Conservation (phyloP, 53 echinoderm and acorn worm genomes). For the Temnopleurus reevesii region DNA sequence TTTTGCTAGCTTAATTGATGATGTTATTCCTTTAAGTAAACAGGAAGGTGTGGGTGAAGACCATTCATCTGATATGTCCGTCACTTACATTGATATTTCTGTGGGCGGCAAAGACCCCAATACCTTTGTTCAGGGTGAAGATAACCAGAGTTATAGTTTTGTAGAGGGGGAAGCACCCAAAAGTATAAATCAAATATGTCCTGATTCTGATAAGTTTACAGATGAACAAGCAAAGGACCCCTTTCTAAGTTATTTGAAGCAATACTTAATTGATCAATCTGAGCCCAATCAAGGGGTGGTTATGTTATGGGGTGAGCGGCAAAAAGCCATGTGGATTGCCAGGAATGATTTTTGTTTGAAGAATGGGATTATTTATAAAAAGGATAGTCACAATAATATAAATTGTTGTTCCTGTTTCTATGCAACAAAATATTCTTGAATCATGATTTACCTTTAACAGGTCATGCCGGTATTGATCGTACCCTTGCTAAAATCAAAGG, state of each 20-base stretch:
- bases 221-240: slow-evolving; percentile 44
- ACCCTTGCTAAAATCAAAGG: slow-evolving; percentile 44
- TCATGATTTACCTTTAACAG: slow-evolving; percentile 71
- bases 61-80: background rate
- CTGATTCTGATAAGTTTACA: background rate
- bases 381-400: background rate
- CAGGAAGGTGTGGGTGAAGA: background rate
- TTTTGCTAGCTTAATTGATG: slow-evolving; percentile 52
- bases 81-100: background rate
- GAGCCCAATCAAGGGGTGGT: slow-evolving; percentile 48
- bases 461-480: slow-evolving; percentile 61
- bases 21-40: slow-evolving; percentile 55
- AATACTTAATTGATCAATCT: slow-evolving; percentile 26
- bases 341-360: slow-evolving; percentile 43
- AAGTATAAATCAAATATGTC: no score
- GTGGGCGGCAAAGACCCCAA: background rate
- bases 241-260: background rate
- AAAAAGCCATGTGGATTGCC: slow-evolving; percentile 62
- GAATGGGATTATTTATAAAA: slow-evolving; percentile 48
- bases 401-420: slow-evolving; percentile 45
- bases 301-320: slow-evolving; percentile 41
- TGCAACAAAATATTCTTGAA: slow-evolving; percentile 52
- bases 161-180: no score
- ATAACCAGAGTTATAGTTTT: background rate
- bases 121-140: background rate